Evolutionary conservation across 2,888 invertebrate genomes (phyloP), one percentile per base, ranked within the genome.

Genomic region (Strigamia maritima): DNA sequence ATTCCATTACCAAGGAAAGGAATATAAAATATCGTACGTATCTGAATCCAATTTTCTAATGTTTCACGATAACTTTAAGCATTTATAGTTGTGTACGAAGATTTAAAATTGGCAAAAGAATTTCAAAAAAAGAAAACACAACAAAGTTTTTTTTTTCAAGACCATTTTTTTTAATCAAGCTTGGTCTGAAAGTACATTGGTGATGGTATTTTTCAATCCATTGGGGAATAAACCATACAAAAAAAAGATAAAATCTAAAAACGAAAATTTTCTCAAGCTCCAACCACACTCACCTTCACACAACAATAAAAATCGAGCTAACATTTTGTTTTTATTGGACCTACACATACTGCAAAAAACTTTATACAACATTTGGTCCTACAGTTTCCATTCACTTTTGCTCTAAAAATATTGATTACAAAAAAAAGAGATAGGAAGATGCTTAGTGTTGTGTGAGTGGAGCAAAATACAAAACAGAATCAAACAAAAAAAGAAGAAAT

Each of bases 101-200:
- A 44, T 44, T 44, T n/a, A 12, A n/a, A 44, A 44, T 44, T 44
- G 14, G 14, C 44, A 54, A 16, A 54, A 54, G 8, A 54, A 19
- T 7, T 22, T n/a, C n/a, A 19, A 19, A 54, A 54, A 54, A 54
- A 54, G 54, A 54, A 16, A 54, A 7, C 19, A 28, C 70, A 70
- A 70, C 26, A 14, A 70, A 70, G 4, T 8, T 12, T 70, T 54
- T 35, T 54, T 54, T 54, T 70, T 70, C 70, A 70, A 70, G 70
- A 70, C 70, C 70, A 70, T 70, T 70, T 70, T 49, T 70, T 70
- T 70, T 70, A 70, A 70, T 70, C 70, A 70, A 70, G 70, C 70
- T 70, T 70, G 70, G 70, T 70, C 70, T 70, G 70, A 70, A 70
- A 70, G 70, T 70, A 70, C 70, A 70, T 70, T 70, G 70, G 70